phyloP scores from a whole-genome alignment of 2,888 invertebrate genomes.

The Drosophila mercatorum region DNA sequence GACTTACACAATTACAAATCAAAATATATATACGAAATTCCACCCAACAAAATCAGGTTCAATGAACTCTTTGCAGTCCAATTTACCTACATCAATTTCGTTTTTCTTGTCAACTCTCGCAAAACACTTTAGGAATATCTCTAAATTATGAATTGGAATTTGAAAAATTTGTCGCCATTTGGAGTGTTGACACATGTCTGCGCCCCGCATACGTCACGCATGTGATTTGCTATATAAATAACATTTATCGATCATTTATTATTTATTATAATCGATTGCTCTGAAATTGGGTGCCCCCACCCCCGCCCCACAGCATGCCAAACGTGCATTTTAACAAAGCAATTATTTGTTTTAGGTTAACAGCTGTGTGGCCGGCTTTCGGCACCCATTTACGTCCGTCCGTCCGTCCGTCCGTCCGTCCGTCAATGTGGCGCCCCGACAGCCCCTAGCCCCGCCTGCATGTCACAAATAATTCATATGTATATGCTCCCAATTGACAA shows the following conservation, averaged over 20 bases:
- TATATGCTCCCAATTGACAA: conserved; percentile 54
- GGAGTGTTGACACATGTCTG: background rate
- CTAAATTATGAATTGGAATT: conserved; percentile 1
- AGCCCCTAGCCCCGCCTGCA: background rate
- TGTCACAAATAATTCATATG: conserved; percentile 37
- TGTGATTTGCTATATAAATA: conserved; percentile 2
- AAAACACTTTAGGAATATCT: background rate
- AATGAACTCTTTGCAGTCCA: background rate
- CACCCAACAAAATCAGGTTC: background rate
- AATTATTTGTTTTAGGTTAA: conserved; percentile 46
- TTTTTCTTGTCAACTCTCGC: background rate
- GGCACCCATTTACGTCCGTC: background rate
- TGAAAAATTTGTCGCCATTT: background rate
- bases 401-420: background rate
- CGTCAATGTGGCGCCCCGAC: background rate
- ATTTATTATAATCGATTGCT: conserved; percentile 51
- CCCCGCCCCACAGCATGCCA: conserved; percentile 9
- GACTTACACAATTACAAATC: background rate
- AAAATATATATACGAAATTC: background rate
- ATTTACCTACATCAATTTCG: background rate
- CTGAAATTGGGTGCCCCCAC: conserved; percentile 31
- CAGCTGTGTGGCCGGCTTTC: conserved; percentile 27
- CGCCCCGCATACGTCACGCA: background rate
- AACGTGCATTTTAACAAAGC: conserved; percentile 39
- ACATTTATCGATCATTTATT: conserved; percentile 47